Conservation (phyloP, 1,140 invertebrate species). For the Achroia grisella region DNA sequence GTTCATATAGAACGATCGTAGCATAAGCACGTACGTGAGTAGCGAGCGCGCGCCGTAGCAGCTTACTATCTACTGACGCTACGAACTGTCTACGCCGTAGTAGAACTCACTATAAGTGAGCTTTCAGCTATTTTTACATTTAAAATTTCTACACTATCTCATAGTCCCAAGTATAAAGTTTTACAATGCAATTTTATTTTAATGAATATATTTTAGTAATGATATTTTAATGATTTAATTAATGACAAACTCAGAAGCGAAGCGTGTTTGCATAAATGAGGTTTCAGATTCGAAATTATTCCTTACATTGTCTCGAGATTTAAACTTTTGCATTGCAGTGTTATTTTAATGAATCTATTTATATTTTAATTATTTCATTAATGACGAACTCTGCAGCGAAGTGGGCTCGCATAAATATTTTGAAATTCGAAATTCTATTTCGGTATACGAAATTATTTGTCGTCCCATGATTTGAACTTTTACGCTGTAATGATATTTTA, state of each 20-base stretch:
- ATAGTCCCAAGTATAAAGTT: not conserved
- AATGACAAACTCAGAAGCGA: not conserved
- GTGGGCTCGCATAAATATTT: no score
- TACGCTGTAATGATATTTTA: no score
- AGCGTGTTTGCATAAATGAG: not conserved
- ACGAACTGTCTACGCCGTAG: constrained; percentile 41
- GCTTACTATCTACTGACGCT: constrained; percentile 45
- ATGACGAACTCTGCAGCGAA: no score
- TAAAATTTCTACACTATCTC: no score
- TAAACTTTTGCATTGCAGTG: no score
- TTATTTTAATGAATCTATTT: no score
- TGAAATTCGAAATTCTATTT: no score
- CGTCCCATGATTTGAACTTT: no score
- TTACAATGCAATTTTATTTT: not conserved
- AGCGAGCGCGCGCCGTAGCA: constrained; percentile 36
- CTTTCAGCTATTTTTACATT: no score
- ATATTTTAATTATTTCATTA: no score
- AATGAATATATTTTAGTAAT: not conserved
- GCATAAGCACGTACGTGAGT: constrained; percentile 8
- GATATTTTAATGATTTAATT: not conserved
- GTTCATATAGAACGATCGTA: constrained; percentile 9
- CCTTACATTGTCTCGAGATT: no score
- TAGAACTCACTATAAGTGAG: not conserved
- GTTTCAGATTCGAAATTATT: not conserved
- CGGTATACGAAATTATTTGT: no score